phyloP scores from a whole-genome alignment of 2,888 invertebrate species.

The Erpobdella octoculata region DNA sequence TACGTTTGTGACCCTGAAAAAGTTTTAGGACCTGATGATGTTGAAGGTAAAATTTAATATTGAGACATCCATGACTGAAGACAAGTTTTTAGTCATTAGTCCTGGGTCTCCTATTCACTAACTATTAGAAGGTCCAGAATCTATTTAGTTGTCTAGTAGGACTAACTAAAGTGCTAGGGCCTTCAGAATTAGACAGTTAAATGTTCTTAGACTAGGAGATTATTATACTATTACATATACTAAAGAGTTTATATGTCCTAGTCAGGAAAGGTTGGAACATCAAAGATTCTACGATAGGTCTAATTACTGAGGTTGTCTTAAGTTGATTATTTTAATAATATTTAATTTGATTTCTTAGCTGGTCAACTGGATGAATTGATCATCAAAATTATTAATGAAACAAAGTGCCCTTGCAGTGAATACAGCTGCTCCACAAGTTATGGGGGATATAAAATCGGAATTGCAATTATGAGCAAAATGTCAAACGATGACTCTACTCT shows the following conservation, averaged over 20 bases:
- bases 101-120: not conserved
- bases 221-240: no score
- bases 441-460: slow-evolving; percentile 29
- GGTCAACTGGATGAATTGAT: slow-evolving; percentile 26
- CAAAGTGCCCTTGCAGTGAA: slow-evolving; percentile 24
- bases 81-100: not conserved
- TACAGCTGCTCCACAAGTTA: slow-evolving; percentile 20
- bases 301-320: no score
- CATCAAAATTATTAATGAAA: slow-evolving; percentile 22
- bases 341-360: slow-evolving; percentile 10
- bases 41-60: slow-evolving; percentile 20
- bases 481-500: slow-evolving; percentile 6
- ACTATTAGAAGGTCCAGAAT: not conserved
- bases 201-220: not conserved
- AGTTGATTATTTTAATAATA: not conserved
- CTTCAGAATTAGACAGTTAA: no score
- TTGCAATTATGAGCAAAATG: slow-evolving; percentile 25
- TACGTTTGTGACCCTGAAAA: slow-evolving; percentile 30
- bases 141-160: not conserved
- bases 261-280: no score
- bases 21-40: slow-evolving; percentile 18
- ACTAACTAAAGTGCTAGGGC: no score
- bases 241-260: no score
- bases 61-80: not conserved
- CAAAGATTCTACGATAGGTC: no score